Base-by-base conservation (phyloP, 2,888 invertebrate genomes). In the Hesperia comma region DNA sequence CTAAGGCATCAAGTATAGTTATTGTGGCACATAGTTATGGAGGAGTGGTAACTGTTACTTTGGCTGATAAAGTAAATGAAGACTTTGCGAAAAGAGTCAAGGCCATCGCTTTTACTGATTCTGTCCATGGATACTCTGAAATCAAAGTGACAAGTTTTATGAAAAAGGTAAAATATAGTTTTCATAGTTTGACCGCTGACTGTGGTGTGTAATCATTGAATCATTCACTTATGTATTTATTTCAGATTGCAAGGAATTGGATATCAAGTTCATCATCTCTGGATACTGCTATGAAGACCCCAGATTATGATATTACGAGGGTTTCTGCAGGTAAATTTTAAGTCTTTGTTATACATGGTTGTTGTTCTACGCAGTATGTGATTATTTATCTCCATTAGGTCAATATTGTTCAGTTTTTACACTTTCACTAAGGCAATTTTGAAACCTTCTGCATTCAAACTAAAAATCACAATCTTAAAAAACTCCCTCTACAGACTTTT, bases 1-100 rank as follows among this genome's bases (percentile, higher is more conserved):
- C 94, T 0, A 90, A 93, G 68, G 95, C 95, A 0, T 86, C 93
- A 46, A 89, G 93, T 60, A 94, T 97, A 71, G 94, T 94, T 0
- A 94, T 97, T 63, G 94, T 97, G 10, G 97, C 96, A 0, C 97
- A 97, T 77, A 97, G 97, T 79, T 96, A 95, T 76, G 97, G 97
- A 1, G 97, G 97, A 15, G 93, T 94, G 12, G 94, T 96, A 10
- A 93, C 94, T 0, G 86, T 95, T 4, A 85, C 93, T 46, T 82
- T 96, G 83, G 93, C 94, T 0, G 86, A 93, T 68, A 86, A 92
- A 41, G 83, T 92, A 74, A 85, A 87, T 17, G 80, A 93, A 5
- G 94, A 95, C 69, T 96, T 96, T 80, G 88, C 93, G 70, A 85
- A 94, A 46, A 92, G 94, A 77, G 96, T 96, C 0, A 95, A 95